Evolutionary conservation across 2,113 vertebrate species (phyloP).

Genomic region (Micromys minutus): DNA sequence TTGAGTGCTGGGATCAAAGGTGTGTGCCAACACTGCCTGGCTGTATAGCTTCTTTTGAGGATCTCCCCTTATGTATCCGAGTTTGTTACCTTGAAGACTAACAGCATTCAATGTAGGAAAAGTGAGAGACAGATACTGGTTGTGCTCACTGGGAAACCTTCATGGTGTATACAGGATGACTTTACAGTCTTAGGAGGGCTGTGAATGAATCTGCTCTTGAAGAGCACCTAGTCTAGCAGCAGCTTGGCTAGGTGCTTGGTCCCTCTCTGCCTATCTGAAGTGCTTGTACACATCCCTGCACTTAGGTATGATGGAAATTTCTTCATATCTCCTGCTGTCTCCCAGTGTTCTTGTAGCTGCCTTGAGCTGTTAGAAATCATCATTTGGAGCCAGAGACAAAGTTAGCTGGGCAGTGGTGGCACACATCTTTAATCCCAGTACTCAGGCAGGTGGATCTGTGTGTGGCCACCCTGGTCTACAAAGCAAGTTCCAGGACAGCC

Average conservation of each 20-base stretch:
- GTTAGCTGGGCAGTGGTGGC: neutral
- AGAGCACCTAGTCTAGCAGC: neutral
- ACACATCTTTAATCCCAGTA: neutral
- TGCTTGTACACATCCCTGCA: no score
- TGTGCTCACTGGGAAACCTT: neutral
- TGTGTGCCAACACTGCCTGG: no score
- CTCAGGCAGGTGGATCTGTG: neutral
- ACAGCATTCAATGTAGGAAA: neutral
- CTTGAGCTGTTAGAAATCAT: neutral
- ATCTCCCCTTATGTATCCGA: neutral
- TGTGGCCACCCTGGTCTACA: neutral
- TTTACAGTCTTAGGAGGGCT: neutral
- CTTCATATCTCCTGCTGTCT: neutral
- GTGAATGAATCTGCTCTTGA: neutral
- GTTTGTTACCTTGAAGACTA: neutral
- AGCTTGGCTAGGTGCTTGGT: neutral
- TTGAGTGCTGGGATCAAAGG: no score
- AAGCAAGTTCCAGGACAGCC: neutral
- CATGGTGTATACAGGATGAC: neutral
- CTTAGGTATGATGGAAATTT: neutral
- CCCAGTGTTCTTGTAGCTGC: neutral
- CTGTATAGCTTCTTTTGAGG: neutral
- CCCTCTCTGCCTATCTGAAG: neutral
- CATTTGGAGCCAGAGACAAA: neutral
- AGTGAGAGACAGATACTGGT: neutral